These are phyloP conservation scores for Caenorhabditis remanei DNA, from an alignment of 1,140 invertebrate genomes.

Conservation along the genomic window DNA sequence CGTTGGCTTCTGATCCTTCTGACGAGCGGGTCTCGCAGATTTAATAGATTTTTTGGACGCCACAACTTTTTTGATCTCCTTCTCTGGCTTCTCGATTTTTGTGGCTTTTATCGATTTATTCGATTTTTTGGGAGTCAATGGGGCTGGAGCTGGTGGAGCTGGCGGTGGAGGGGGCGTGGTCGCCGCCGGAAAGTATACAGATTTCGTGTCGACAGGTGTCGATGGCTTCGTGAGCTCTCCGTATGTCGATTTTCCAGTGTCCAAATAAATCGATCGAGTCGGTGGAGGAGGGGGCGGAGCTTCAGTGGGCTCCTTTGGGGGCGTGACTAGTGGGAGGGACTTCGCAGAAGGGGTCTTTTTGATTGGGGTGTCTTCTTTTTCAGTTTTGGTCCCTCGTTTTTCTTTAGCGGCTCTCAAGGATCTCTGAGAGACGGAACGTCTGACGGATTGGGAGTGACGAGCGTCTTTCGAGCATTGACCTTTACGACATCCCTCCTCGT, in stretches of 20 bases:
- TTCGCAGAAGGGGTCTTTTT: background rate
- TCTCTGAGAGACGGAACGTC: background rate
- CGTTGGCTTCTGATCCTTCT: too few species aligned
- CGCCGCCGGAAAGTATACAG: background rate
- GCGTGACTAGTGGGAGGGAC: background rate
- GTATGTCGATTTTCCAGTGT: constrained; percentile 7
- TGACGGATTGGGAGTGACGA: background rate
- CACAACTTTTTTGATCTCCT: too few species aligned
- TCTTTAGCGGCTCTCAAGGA: background rate
- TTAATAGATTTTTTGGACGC: too few species aligned
- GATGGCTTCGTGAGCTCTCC: background rate
- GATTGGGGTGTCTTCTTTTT: background rate
- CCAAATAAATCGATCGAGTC: background rate
- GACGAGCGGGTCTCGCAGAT: too few species aligned
- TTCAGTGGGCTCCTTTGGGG: background rate
- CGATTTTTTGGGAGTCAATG: too few species aligned
- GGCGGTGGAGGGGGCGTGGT: too few species aligned
- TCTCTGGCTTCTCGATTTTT: background rate
- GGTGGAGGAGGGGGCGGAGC: background rate
- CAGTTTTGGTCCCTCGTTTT: background rate
- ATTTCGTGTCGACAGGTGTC: background rate
- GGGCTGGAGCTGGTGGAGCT: too few species aligned
- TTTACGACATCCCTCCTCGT: constrained; percentile 24
- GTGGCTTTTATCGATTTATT: too few species aligned
- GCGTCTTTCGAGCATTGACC: constrained; percentile 24